Evolutionary conservation across 2,797 vertebrate species (phyloP).

Genomic region (Urosaurus nigricauda): DNA sequence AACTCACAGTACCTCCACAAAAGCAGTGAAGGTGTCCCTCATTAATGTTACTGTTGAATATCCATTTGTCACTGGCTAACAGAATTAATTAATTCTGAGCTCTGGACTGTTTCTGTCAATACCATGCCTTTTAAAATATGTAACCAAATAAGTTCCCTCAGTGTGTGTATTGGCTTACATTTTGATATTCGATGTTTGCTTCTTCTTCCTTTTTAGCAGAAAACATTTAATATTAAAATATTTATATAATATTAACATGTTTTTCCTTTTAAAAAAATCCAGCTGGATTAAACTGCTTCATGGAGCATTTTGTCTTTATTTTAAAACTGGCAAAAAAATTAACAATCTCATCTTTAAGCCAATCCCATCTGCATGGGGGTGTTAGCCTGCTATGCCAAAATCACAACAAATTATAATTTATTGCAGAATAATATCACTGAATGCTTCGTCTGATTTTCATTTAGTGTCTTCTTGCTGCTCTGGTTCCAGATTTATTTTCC

Average conservation of each 20-base stretch:
- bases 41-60: too few species aligned
- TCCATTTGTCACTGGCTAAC: too few species aligned
- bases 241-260: not conserved
- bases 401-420: slow-evolving; percentile 13
- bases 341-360: not conserved
- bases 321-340: not conserved
- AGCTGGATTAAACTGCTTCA: not conserved
- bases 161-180: not conserved
- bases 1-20: too few species aligned
- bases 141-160: not conserved
- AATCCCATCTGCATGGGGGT: slow-evolving; percentile 9
- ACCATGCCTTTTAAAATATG: not conserved
- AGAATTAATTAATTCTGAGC: too few species aligned
- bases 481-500: not conserved
- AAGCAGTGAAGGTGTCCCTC: too few species aligned
- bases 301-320: not conserved
- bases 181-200: not conserved
- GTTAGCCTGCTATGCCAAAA: not conserved
- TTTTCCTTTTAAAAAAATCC: not conserved
- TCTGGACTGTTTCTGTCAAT: not conserved
- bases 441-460: not conserved
- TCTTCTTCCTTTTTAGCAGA: not conserved
- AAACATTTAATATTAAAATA: slow-evolving; percentile 12
- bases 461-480: slow-evolving; percentile 12
- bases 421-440: not conserved